phyloP scores from a whole-genome alignment of 2,113 vertebrate species.

The Ariopsis seemanni region DNA sequence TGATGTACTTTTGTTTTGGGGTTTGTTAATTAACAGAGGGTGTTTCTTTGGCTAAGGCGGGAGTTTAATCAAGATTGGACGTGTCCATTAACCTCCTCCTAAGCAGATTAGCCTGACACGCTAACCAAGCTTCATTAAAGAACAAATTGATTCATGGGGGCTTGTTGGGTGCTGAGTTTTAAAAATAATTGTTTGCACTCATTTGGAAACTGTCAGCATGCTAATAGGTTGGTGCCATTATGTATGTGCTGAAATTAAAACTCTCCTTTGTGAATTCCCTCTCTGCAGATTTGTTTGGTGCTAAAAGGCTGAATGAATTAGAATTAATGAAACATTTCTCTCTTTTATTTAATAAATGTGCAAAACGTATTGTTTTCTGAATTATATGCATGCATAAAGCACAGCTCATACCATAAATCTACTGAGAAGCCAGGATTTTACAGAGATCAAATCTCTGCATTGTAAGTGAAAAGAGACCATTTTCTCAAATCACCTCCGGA shows the following conservation, averaged over 20 bases:
- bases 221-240: slow-evolving; percentile 32
- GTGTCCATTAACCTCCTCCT: slow-evolving; percentile 51
- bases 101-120: slow-evolving; percentile 34
- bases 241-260: slow-evolving; percentile 36
- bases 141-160: slow-evolving; percentile 49
- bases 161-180: slow-evolving; percentile 23
- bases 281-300: slow-evolving; percentile 20
- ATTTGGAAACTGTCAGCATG: slow-evolving; percentile 30
- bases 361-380: slow-evolving; percentile 19
- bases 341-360: neutral
- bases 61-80: slow-evolving; percentile 50
- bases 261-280: slow-evolving; percentile 25
- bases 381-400: slow-evolving; percentile 20
- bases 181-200: slow-evolving; percentile 40
- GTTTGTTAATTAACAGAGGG: slow-evolving; percentile 32
- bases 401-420: neutral
- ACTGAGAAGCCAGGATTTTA: neutral
- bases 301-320: slow-evolving; percentile 28
- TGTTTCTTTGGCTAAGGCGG: slow-evolving; percentile 6
- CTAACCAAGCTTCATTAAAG: slow-evolving; percentile 54
- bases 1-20: slow-evolving; percentile 37
- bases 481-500: neutral
- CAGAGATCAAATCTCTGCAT: slow-evolving; percentile 8
- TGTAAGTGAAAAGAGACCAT: neutral
- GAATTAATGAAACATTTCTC: neutral